phyloP scores from a whole-genome alignment of 2,888 invertebrate genomes.

The Allolobophora icterica region DNA sequence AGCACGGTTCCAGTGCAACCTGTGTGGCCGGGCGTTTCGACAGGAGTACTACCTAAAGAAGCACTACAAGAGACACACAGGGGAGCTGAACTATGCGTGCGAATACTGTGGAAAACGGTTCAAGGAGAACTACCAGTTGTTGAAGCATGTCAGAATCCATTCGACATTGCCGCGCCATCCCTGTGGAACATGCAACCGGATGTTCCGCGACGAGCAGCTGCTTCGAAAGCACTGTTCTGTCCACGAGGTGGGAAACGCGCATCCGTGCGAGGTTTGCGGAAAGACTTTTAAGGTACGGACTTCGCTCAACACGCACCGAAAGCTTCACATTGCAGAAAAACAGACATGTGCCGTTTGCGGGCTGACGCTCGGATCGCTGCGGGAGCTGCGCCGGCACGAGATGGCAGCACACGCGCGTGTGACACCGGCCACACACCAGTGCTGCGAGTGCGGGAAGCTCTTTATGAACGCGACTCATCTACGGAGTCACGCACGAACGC shows the following conservation, averaged over 20 bases:
- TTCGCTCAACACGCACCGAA: neutral
- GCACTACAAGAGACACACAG: neutral
- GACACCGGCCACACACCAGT: neutral
- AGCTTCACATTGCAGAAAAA: neutral
- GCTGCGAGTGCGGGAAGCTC: conserved; percentile 19
- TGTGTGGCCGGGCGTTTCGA: neutral
- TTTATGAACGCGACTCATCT: neutral
- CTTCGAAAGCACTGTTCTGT: neutral
- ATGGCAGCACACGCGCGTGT: neutral
- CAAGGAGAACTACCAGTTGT: conserved; percentile 19
- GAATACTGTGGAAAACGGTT: neutral
- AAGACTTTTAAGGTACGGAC: neutral
- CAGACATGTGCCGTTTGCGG: neutral
- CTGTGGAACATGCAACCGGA: neutral
- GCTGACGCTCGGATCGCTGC: neutral
- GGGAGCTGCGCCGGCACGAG: conserved; percentile 21
- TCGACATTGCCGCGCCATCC: neutral
- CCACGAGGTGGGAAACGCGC: neutral
- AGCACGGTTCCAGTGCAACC: neutral
- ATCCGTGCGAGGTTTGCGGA: neutral
- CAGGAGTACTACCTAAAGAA: conserved; percentile 9
- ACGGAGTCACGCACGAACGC: neutral
- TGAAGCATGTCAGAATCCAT: neutral
- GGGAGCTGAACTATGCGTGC: neutral
- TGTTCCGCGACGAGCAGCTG: neutral